Conservation (phyloP, 2,888 invertebrate species). For the Lordiphosa fenestrarum region DNA sequence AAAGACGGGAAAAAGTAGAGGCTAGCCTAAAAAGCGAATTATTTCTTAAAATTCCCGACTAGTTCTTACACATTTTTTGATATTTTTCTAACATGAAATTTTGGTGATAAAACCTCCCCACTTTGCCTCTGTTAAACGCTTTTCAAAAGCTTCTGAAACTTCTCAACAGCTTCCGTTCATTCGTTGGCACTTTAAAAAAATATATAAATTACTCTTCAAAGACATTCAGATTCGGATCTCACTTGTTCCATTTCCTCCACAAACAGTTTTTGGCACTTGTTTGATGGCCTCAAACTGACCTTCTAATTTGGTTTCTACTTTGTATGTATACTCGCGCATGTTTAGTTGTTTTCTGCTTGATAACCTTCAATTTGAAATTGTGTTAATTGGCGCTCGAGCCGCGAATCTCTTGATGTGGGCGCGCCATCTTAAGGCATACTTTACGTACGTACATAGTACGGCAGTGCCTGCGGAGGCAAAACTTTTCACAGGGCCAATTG, state of each 20-base stretch:
- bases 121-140: too few species aligned
- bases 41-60: too few species aligned
- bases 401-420: conserved; percentile 17
- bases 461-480: conserved; percentile 20
- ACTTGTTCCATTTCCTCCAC: not conserved
- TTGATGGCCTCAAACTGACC: conserved; percentile 13
- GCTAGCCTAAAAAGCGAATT: too few species aligned
- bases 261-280: not conserved
- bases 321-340: too few species aligned
- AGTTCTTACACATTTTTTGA: too few species aligned
- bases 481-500: conserved; percentile 38
- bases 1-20: too few species aligned
- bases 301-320: not conserved
- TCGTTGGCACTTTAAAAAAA: too few species aligned
- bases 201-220: not conserved
- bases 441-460: conserved; percentile 7
- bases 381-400: conserved; percentile 52
- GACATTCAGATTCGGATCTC: not conserved
- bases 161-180: too few species aligned
- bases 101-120: too few species aligned
- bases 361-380: conserved; percentile 30
- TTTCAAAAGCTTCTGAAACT: too few species aligned
- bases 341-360: not conserved
- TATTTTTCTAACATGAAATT: too few species aligned
- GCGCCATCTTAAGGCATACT: conserved; percentile 13